Percentiles rank a stretch among this genome's conserved stretches.
Evolutionary conservation across 2,888 invertebrate species (phyloP).

Genomic region (Cataglyphis cursor): DNA sequence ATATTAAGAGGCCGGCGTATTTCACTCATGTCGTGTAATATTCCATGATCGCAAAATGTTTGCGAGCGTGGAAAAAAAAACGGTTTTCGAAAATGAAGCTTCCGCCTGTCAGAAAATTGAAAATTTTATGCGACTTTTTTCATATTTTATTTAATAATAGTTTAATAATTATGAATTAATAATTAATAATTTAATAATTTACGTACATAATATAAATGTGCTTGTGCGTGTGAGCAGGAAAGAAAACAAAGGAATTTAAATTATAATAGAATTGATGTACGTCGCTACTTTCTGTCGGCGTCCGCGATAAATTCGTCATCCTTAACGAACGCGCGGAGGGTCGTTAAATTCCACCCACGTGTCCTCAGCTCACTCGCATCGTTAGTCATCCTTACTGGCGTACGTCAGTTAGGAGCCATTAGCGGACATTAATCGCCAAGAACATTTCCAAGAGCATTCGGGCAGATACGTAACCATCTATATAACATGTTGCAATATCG

Average conservation of each 20-base stretch:
- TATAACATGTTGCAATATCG: slow-evolving; percentile 38
- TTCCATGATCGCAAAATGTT: slow-evolving; percentile 10
- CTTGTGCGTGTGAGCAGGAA: neutral
- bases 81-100: neutral
- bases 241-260: neutral
- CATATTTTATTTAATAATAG: neutral
- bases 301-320: slow-evolving; percentile 40
- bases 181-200: neutral
- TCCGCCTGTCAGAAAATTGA: neutral
- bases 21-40: slow-evolving; percentile 17
- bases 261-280: neutral
- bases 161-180: too few species aligned
- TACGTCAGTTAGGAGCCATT: slow-evolving; percentile 58
- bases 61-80: neutral
- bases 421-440: slow-evolving; percentile 42
- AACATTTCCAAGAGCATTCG: slow-evolving; percentile 31
- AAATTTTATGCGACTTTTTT: neutral
- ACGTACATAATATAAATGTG: neutral
- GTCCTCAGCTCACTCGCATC: slow-evolving; percentile 58
- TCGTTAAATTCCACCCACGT: slow-evolving; percentile 63
- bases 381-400: slow-evolving; percentile 69
- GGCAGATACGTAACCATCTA: slow-evolving; percentile 13
- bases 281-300: slow-evolving; percentile 17
- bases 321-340: slow-evolving; percentile 16
- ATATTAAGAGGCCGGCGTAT: slow-evolving; percentile 21